Base-by-base conservation (phyloP, 2,888 invertebrate genomes). In the Dicycla oo region DNA sequence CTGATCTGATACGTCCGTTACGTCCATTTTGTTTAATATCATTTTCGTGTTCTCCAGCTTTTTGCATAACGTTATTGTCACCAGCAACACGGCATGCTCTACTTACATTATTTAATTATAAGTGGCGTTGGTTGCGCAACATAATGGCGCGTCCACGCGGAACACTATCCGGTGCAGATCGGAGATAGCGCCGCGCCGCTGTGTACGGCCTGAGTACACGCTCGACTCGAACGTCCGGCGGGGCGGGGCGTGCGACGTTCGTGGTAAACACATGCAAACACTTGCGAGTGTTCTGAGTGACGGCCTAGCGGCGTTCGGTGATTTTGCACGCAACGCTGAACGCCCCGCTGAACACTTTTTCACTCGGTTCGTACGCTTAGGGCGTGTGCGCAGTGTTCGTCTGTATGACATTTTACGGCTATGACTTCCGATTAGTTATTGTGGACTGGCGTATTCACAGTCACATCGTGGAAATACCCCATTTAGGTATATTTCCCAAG, bases 131-230 rank as follows among this genome's bases (percentile, higher is more conserved):
- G 62, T 82, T 78, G 74, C 45, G 65, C 63, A 81, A 68, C 58
- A 38, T 56, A 53, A 66, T 71, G 60, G 56, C 45, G 30, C 38
- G 73, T 67, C 64, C 79, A 61, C 64, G 34, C 53, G 10, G 30
- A 23, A 45, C 58, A 34, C 62, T 78, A 58, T 80, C 82, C 65
- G 67, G 67, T 61, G 51, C 73, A 69, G 82, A 83, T 81, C 38
- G 43, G 45, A 61, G 80, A 81, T 83, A 83, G 76, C 62, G 69
- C 56, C 78, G 82, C 38, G 4, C 38, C 40, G 65, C 72, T 82
- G 80, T 57, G 30, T n/a, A n/a, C n/a, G n/a, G n/a, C n/a, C n/a
- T n/a, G n/a, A n/a, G n/a, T n/a, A n/a, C n/a, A n/a, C n/a, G n/a
- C n/a, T n/a, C n/a, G n/a, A n/a, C n/a, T n/a, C n/a, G n/a, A n/a